phyloP scores from a whole-genome alignment of 1,140 invertebrate genomes.

The Paramacrobiotus metropolitanus region DNA sequence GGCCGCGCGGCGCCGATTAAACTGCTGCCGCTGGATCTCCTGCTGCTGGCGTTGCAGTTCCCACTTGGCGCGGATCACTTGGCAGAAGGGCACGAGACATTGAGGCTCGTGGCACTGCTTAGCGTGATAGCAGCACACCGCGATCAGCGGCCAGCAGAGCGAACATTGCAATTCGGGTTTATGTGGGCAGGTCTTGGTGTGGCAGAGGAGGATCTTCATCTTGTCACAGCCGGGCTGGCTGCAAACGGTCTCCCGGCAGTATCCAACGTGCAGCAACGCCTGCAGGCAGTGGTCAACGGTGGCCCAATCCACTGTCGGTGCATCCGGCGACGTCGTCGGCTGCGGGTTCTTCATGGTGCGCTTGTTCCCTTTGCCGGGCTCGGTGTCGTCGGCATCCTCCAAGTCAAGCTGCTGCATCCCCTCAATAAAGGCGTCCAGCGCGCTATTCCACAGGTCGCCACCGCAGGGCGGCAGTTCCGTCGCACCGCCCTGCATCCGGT shows the following conservation, averaged over 20 bases:
- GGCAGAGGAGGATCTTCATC: constrained; percentile 91
- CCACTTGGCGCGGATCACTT: constrained; percentile 86
- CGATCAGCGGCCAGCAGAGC: constrained; percentile 95
- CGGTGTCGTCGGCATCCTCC: constrained; percentile 70
- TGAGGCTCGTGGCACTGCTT: constrained; percentile 90
- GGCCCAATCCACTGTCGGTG: constrained; percentile 59
- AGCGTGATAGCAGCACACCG: constrained; percentile 91
- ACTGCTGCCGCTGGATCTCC: constrained; percentile 38
- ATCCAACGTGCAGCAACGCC: constrained; percentile 78
- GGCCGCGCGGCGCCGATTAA: not conserved
- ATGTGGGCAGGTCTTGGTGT: constrained; percentile 79
- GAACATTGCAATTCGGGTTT: constrained; percentile 88
- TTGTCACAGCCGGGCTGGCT: constrained; percentile 81
- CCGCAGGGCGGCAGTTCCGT: constrained; percentile 98
- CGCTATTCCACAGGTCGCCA: constrained; percentile 99
- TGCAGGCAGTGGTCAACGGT: constrained; percentile 93
- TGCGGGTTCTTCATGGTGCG: constrained; percentile 69
- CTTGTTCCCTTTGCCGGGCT: constrained; percentile 56
- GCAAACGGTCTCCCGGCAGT: constrained; percentile 94
- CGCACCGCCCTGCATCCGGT: constrained; percentile 60
- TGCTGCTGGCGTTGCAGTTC: constrained; percentile 88
- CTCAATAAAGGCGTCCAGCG: constrained; percentile 93
- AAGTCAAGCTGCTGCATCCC: constrained; percentile 53
- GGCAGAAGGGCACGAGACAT: constrained; percentile 92
- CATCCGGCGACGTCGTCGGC: constrained; percentile 85